These are phyloP conservation scores for Temnothorax unifasciatus DNA, from an alignment of 2,888 invertebrate genomes.

Conservation along the genomic window DNA sequence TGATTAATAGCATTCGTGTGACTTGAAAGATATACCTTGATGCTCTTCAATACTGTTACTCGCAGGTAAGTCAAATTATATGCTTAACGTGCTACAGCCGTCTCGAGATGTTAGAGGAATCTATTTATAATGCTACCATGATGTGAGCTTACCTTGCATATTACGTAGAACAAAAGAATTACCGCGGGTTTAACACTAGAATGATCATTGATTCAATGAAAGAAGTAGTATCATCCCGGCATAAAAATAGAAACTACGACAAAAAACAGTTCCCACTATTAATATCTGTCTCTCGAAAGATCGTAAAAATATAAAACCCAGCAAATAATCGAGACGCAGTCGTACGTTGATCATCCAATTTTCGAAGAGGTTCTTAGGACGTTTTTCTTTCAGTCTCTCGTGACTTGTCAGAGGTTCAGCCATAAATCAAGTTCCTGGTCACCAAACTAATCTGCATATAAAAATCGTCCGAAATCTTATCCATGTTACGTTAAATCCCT, in stretches of 20 bases:
- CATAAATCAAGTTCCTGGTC: slow-evolving; percentile 2
- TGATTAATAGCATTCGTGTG: slow-evolving; percentile 79
- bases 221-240: neutral
- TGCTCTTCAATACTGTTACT: slow-evolving; percentile 28
- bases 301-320: neutral
- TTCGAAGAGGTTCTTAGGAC: neutral
- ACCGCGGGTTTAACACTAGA: slow-evolving; percentile 10
- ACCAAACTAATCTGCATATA: neutral
- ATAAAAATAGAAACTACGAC: slow-evolving; percentile 18
- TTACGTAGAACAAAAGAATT: slow-evolving; percentile 16
- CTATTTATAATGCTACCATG: slow-evolving; percentile 24
- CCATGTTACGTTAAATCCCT: neutral
- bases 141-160: slow-evolving; percentile 39
- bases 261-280: slow-evolving; percentile 3
- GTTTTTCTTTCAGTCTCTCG: slow-evolving; percentile 8
- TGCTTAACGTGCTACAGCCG: slow-evolving; percentile 11
- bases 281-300: slow-evolving; percentile 13
- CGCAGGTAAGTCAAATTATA: slow-evolving; percentile 67
- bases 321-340: slow-evolving; percentile 47
- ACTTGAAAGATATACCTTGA: slow-evolving; percentile 21
- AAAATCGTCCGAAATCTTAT: slow-evolving; percentile 15
- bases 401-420: neutral
- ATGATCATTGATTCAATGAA: neutral
- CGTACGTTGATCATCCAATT: slow-evolving; percentile 30
- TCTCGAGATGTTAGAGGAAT: slow-evolving; percentile 40